These are phyloP conservation scores for Epirrhoe tristata DNA, from an alignment of 2,888 invertebrate genomes.

Conservation along the genomic window DNA sequence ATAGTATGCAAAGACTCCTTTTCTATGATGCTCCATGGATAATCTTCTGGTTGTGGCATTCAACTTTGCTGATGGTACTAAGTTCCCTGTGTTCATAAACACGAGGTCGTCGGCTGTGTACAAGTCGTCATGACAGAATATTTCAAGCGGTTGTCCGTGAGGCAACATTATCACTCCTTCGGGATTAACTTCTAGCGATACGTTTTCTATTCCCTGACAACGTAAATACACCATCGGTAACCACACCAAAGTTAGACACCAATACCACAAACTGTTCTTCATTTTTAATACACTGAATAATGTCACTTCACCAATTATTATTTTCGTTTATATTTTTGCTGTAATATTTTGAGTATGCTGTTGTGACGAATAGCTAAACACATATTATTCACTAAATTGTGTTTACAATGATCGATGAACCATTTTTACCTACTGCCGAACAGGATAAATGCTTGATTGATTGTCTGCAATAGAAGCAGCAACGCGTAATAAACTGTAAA, in stretches of 20 bases:
- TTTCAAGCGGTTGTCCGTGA: slow-evolving; percentile 84
- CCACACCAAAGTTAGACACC: not conserved
- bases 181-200: slow-evolving; percentile 48
- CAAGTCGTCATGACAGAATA: slow-evolving; percentile 85
- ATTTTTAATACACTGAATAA: not conserved
- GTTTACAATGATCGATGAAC: too few relatives aligned
- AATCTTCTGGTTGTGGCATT: slow-evolving; percentile 87
- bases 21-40: slow-evolving; percentile 81
- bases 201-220: slow-evolving; percentile 49
- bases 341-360: too few relatives aligned
- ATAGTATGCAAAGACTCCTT: slow-evolving; percentile 79
- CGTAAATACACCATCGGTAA: slow-evolving; percentile 7
- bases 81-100: slow-evolving; percentile 59
- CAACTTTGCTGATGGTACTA: slow-evolving; percentile 73
- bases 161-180: not conserved
- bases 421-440: too few relatives aligned
- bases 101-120: slow-evolving; percentile 71
- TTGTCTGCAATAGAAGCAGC: too few relatives aligned
- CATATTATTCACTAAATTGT: too few relatives aligned
- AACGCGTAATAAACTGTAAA: too few relatives aligned
- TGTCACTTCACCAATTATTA: too few relatives aligned
- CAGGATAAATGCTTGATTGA: too few relatives aligned
- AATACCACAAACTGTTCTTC: not conserved
- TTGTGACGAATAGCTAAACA: too few relatives aligned
- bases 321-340: too few relatives aligned